Percentiles rank a stretch among this genome's conserved stretches.
phyloP scores from a whole-genome alignment of 2,888 invertebrate genomes.

The Ectobius pallidus region DNA sequence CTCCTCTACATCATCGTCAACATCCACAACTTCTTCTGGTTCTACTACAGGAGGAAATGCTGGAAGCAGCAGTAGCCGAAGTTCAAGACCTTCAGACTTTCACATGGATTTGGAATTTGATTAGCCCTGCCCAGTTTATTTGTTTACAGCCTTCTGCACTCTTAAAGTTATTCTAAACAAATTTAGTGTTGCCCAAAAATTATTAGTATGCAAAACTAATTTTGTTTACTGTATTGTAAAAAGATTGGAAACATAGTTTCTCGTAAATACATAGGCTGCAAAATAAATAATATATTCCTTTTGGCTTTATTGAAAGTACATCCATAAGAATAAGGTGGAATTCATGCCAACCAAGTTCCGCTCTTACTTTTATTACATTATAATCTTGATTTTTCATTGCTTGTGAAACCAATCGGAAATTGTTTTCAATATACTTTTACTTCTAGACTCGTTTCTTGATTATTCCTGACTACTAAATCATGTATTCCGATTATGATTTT shows the following conservation, averaged over 20 bases:
- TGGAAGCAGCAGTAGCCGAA: constrained; percentile 35
- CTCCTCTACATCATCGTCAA: constrained; percentile 40
- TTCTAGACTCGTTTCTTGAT: too few relatives aligned
- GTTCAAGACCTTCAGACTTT: constrained; percentile 36
- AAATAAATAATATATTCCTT: too few relatives aligned
- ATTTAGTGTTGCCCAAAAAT: constrained; percentile 3
- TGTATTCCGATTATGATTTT: too few relatives aligned
- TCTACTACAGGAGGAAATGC: constrained; percentile 15
- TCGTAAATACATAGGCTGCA: background rate
- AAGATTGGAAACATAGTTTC: background rate
- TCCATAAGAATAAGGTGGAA: too few relatives aligned
- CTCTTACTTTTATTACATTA: too few relatives aligned
- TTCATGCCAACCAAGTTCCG: too few relatives aligned
- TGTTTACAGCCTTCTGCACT: background rate
- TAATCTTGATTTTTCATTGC: too few relatives aligned
- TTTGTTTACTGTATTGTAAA: constrained; percentile 1
- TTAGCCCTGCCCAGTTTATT: constrained; percentile 26
- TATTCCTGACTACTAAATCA: too few relatives aligned
- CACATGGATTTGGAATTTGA: constrained; percentile 42
- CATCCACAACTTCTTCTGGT: constrained; percentile 32
- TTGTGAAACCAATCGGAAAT: too few relatives aligned
- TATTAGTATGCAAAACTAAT: background rate
- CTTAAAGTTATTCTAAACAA: constrained; percentile 2
- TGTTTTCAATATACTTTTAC: too few relatives aligned
- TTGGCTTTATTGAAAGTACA: too few relatives aligned